Percentiles rank a stretch among this genome's conserved stretches.
Conservation (phyloP, 1,140 invertebrate genomes). For the Bombus huntii region DNA sequence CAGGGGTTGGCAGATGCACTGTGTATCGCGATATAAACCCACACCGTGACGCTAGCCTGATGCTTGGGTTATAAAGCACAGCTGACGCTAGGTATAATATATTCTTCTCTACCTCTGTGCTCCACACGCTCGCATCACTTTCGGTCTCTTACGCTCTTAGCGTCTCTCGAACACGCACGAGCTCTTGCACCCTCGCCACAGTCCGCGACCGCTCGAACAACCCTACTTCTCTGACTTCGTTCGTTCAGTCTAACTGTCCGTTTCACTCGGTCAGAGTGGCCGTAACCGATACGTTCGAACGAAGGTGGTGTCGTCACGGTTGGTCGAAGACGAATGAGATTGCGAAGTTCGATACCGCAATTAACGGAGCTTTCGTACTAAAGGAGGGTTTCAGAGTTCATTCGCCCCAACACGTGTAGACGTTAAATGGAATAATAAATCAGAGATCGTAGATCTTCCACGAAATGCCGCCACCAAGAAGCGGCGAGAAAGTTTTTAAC, state of each 20-base stretch:
- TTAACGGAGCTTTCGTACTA: constrained; percentile 56
- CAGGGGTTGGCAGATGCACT: constrained; percentile 65
- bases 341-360: constrained; percentile 65
- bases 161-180: constrained; percentile 43
- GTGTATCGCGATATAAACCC: constrained; percentile 70
- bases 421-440: constrained; percentile 56
- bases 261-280: constrained; percentile 59
- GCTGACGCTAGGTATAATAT: constrained; percentile 75
- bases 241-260: constrained; percentile 58
- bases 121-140: constrained; percentile 47
- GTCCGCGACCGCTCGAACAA: constrained; percentile 14
- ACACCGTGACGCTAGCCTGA: constrained; percentile 66
- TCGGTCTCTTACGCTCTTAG: constrained; percentile 40
- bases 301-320: constrained; percentile 66
- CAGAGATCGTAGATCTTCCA: not conserved
- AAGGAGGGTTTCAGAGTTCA: constrained; percentile 26
- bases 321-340: constrained; percentile 63
- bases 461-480: not conserved
- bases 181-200: constrained; percentile 24
- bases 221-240: constrained; percentile 12
- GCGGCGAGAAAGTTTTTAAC: not conserved
- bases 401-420: constrained; percentile 46
- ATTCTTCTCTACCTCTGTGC: constrained; percentile 67
- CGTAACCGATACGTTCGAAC: constrained; percentile 57
- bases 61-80: constrained; percentile 74